A percentile compares a stretch with the other conserved stretches of the same genome.
Evolutionary conservation across 2,113 vertebrate species (phyloP).

Genomic region (Larimichthys crocea): DNA sequence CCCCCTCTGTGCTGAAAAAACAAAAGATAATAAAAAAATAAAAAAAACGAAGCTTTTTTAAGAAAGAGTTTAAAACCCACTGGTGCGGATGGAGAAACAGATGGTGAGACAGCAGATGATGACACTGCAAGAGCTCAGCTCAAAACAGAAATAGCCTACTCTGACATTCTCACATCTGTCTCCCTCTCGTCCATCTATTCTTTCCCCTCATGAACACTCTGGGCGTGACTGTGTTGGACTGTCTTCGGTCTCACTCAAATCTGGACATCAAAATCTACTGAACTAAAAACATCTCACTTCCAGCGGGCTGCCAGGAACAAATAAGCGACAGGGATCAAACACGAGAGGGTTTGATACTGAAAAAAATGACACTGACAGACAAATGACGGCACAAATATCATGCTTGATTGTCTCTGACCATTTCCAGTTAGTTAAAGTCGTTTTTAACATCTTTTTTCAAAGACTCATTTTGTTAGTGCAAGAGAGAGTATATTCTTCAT

Average conservation of each 20-base stretch:
- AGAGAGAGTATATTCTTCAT: too few species aligned
- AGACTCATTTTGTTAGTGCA: neutral
- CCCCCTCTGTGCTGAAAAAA: neutral
- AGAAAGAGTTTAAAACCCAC: constrained; percentile 56
- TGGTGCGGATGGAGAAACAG: constrained; percentile 60
- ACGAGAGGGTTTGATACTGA: neutral
- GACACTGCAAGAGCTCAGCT: constrained; percentile 62
- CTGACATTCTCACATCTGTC: constrained; percentile 47
- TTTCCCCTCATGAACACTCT: constrained; percentile 16
- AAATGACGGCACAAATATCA: neutral
- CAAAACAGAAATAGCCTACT: constrained; percentile 59
- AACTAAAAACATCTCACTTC: constrained; percentile 55
- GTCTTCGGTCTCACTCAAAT: constrained; percentile 37
- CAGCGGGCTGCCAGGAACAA: constrained; percentile 36
- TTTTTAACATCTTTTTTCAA: neutral
- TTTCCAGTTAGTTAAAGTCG: neutral
- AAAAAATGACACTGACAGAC: neutral
- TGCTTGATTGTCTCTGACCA: neutral
- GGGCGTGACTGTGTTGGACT: constrained; percentile 8
- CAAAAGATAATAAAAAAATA: neutral
- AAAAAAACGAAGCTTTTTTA: constrained; percentile 20
- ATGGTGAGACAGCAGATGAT: constrained; percentile 71
- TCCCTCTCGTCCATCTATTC: constrained; percentile 25
- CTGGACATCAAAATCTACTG: constrained; percentile 37
- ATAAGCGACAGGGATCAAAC: neutral